A percentile compares a stretch with the other conserved stretches of the same genome.
Evolutionary conservation across 2,113 vertebrate species (phyloP).

Genomic region (Polyodon spathula): DNA sequence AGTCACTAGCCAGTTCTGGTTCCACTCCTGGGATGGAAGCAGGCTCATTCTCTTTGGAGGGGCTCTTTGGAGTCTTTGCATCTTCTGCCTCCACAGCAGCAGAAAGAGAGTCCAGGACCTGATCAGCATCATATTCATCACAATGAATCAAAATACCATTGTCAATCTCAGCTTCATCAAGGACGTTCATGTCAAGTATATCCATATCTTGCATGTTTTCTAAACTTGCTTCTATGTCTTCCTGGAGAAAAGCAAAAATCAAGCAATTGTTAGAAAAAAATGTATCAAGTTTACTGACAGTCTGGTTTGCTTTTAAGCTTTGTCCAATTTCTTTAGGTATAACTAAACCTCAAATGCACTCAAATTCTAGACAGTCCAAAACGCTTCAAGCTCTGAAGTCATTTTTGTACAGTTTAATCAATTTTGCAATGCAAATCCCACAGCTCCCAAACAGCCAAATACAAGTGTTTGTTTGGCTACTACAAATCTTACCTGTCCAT

Average conservation of each 20-base stretch:
- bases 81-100: conserved; percentile 48
- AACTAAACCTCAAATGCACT: too few species aligned
- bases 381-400: too few species aligned
- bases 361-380: too few species aligned
- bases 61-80: too few species aligned
- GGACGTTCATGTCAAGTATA: conserved; percentile 74
- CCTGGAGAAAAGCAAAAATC: conserved; percentile 40
- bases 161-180: conserved; percentile 75
- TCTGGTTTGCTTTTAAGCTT: too few species aligned
- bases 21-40: neutral
- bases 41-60: neutral
- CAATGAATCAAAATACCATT: conserved; percentile 54
- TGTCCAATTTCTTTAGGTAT: too few species aligned
- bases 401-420: too few species aligned
- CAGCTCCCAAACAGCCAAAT: too few species aligned
- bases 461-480: neutral
- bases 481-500: conserved; percentile 64
- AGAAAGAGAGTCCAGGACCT: conserved; percentile 48
- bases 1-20: too few species aligned
- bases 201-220: conserved; percentile 76
- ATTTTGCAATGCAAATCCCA: too few species aligned
- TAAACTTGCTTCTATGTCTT: conserved; percentile 61
- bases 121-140: conserved; percentile 56
- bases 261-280: too few species aligned
- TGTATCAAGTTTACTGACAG: too few species aligned